These are phyloP conservation scores for Reinhardtius hippoglossoides DNA, from an alignment of 2,113 vertebrate genomes.

Conservation along the genomic window DNA sequence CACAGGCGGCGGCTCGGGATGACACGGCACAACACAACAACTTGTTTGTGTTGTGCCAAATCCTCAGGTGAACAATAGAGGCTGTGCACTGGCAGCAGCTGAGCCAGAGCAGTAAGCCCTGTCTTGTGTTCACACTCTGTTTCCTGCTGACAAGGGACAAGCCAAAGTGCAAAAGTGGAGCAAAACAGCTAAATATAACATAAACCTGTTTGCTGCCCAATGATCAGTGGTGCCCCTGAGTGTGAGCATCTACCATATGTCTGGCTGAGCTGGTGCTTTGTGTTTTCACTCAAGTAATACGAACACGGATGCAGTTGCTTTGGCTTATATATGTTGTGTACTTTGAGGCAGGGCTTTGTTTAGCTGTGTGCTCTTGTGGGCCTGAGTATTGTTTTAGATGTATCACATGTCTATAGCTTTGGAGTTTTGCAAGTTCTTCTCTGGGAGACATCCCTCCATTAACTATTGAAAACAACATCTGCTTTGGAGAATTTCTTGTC, in stretches of 20 bases:
- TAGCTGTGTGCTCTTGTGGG: conserved; percentile 10
- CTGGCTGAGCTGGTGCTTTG: background rate
- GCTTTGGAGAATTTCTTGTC: conserved; percentile 54
- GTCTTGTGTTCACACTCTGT: conserved; percentile 3
- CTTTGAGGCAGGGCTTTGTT: conserved; percentile 32
- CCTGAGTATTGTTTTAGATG: conserved; percentile 10
- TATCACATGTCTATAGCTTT: conserved; percentile 20
- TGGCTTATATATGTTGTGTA: background rate
- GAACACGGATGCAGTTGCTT: background rate
- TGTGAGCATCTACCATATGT: background rate
- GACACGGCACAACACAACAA: conserved; percentile 32
- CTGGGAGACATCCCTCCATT: conserved; percentile 39
- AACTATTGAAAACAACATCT: conserved; percentile 68
- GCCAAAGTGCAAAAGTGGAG: conserved; percentile 46
- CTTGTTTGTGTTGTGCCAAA: conserved; percentile 57
- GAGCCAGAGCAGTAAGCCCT: conserved; percentile 33
- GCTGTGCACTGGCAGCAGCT: conserved; percentile 17
- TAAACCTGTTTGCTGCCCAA: conserved; percentile 26
- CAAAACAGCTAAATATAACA: conserved; percentile 48
- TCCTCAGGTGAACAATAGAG: conserved; percentile 53
- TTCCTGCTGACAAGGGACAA: conserved; percentile 48
- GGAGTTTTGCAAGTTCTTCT: conserved; percentile 29
- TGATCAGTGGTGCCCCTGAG: background rate
- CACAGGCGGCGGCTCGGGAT: conserved; percentile 33
- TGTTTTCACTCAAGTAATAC: background rate